phyloP scores from a whole-genome alignment of 1,140 invertebrate species.

The honey bee (Apis mellifera) region DNA sequence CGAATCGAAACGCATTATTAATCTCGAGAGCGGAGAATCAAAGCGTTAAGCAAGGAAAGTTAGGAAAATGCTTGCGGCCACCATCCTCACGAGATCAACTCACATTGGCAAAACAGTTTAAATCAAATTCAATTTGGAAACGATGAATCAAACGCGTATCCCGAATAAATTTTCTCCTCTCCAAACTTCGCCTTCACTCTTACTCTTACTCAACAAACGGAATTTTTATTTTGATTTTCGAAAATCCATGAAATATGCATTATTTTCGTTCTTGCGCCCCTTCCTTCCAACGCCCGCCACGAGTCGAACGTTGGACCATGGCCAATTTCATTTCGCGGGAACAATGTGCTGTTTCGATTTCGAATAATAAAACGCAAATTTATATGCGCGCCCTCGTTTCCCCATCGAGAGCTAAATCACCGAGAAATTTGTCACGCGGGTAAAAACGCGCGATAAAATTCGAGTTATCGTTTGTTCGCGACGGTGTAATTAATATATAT shows the following conservation, averaged over 20 bases:
- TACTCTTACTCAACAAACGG: not conserved
- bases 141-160: not conserved
- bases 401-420: not conserved
- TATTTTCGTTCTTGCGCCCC: slow-evolving; percentile 24
- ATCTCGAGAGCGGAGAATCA: not conserved
- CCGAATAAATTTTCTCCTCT: slow-evolving; percentile 9
- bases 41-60: not conserved
- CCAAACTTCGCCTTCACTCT: not conserved
- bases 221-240: slow-evolving; percentile 28
- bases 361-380: slow-evolving; percentile 38
- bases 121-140: not conserved
- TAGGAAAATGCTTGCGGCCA: not conserved
- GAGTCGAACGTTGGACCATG: slow-evolving; percentile 14
- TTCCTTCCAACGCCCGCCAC: not conserved
- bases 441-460: not conserved
- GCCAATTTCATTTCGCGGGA: slow-evolving; percentile 50
- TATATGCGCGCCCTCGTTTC: not conserved
- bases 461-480: too few relatives aligned
- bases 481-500: too few relatives aligned
- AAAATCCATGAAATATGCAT: slow-evolving; percentile 19
- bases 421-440: not conserved
- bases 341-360: slow-evolving; percentile 40
- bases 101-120: not conserved
- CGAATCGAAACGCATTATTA: too few relatives aligned
- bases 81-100: not conserved